Percentiles rank a stretch among this genome's conserved stretches.
phyloP scores from a whole-genome alignment of 2,888 invertebrate species.

The Harpagoxenus sublaevis region DNA sequence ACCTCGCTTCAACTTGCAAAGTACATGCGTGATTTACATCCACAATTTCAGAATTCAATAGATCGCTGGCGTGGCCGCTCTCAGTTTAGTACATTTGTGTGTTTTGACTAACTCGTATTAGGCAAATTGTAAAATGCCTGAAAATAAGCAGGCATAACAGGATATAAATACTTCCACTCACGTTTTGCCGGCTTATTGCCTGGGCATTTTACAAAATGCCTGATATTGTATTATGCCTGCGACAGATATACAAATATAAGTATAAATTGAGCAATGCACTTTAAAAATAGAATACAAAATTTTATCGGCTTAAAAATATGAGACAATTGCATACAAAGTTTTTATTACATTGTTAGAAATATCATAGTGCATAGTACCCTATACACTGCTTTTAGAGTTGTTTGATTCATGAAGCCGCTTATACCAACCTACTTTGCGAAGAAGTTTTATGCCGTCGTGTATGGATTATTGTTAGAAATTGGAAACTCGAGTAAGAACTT shows the following conservation, averaged over 20 bases:
- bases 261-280: neutral
- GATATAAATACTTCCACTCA: too few relatives aligned
- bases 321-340: neutral
- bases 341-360: neutral
- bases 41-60: too few relatives aligned
- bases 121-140: too few relatives aligned
- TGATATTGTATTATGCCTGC: too few relatives aligned
- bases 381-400: neutral
- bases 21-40: too few relatives aligned
- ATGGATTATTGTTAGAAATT: constrained; percentile 23
- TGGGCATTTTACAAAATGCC: too few relatives aligned
- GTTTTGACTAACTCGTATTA: too few relatives aligned
- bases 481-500: neutral
- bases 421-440: neutral
- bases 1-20: too few relatives aligned
- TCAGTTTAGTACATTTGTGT: too few relatives aligned
- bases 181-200: too few relatives aligned
- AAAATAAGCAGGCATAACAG: too few relatives aligned
- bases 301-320: neutral
- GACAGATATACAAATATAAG: neutral
- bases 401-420: neutral
- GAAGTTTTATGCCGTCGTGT: neutral
- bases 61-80: too few relatives aligned
- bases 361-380: neutral
- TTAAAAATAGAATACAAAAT: neutral